Base-by-base conservation (phyloP, 2,888 invertebrate species). In the Pristionchus fissidentatus region DNA sequence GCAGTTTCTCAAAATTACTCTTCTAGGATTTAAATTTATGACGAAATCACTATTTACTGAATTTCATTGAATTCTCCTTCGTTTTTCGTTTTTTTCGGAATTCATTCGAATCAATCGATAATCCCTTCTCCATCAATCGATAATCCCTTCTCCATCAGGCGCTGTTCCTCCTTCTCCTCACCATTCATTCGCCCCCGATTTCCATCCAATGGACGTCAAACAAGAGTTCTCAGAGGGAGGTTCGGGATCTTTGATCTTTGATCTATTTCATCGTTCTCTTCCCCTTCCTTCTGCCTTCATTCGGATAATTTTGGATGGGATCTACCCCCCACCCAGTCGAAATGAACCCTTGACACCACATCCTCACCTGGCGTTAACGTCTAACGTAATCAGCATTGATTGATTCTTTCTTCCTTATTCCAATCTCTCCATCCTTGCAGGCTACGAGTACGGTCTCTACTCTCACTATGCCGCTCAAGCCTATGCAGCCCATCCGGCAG, bases 391-490 rank as follows among this genome's bases (percentile, higher is more conserved):
- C n/a, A n/a, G n/a, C n/a, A n/a, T n/a, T n/a, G n/a, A n/a, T 32
- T 3, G 60, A 32, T 29, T 60, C 46, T n/a, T n/a, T 4, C 8
- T 41, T 29, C 81, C 46, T 1, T 70, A 70, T 32, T 41, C 1
- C n/a, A 41, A 66, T 66, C 2, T 22, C 19, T 35, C 35, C 10
- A 38, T 60, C 19, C 19, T 55, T 22, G 80, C 52, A 38, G 82
- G 84, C 85, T 57, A 86, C 86, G 79, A 88, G 84, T 43, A 86
- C 84, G 52, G 83, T 83, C 66, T 85, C 49, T 85, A 88, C 83
- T 84, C 85, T 66, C 77, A 80, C 66, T 82, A 84, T 62, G 75
- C 80, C 22, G 83, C 73, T 8, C 26, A 32, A 8, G 55, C 78
- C 13, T 41, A 78, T 19, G 1, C 55, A 1, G 41, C 38, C n/a